Conservation (phyloP, 2,797 vertebrate species). For the Bradypus variegatus region DNA sequence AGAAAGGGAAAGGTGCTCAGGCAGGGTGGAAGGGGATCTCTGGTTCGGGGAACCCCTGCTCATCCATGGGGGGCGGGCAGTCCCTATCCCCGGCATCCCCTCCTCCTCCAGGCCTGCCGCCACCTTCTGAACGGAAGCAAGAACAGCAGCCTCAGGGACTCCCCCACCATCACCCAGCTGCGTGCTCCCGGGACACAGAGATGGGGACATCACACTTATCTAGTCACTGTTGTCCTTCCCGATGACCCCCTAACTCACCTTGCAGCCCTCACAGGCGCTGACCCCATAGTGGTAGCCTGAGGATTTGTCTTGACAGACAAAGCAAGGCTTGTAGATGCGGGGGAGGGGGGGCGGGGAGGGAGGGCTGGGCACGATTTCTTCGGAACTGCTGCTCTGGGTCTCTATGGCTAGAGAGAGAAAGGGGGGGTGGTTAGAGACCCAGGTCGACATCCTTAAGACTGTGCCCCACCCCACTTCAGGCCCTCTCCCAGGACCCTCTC, state of each 20-base stretch:
- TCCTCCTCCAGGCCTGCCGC: neutral
- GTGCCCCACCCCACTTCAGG: neutral
- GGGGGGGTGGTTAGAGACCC: conserved; percentile 34
- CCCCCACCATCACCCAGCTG: neutral
- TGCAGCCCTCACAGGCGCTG: conserved; percentile 88
- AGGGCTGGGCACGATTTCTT: conserved; percentile 87
- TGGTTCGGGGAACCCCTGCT: neutral
- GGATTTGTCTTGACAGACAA: conserved; percentile 88
- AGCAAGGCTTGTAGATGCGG: conserved; percentile 88
- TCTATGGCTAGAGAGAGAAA: conserved; percentile 79
- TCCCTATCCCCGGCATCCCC: neutral
- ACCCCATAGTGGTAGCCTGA: conserved; percentile 90
- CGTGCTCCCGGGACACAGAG: neutral
- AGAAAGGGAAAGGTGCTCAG: neutral
- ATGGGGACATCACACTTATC: neutral
- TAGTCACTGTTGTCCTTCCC: neutral
- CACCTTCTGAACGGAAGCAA: neutral
- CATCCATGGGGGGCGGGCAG: neutral
- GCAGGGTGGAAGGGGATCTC: neutral
- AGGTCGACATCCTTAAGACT: neutral
- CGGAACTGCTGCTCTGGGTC: conserved; percentile 87
- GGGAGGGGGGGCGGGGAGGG: conserved; percentile 82
- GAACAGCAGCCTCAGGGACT: neutral
- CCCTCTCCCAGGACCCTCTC: neutral
- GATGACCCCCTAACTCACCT: conserved; percentile 71